Evolutionary conservation across 1,140 invertebrate genomes (phyloP).

Genomic region (Linepithema humile): DNA sequence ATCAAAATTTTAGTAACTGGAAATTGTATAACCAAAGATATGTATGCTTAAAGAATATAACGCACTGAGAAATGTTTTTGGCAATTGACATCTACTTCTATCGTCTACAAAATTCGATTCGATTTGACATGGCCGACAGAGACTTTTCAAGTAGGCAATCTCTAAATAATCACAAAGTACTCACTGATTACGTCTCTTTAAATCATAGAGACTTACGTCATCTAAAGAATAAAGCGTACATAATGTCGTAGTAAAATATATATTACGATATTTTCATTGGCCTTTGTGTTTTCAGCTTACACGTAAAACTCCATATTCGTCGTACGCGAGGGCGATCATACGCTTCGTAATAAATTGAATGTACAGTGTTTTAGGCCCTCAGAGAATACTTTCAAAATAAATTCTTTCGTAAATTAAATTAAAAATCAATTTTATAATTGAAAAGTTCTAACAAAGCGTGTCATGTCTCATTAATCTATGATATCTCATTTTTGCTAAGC

Average conservation of each 20-base stretch:
- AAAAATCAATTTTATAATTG: background rate
- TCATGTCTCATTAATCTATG: too few relatives aligned
- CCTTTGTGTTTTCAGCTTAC: conserved; percentile 9
- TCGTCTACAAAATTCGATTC: background rate
- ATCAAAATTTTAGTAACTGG: background rate
- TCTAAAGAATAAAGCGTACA: conserved; percentile 9
- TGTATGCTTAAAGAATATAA: background rate
- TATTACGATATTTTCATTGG: conserved; percentile 36
- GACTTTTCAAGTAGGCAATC: background rate
- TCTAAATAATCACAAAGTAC: background rate
- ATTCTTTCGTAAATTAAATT: background rate
- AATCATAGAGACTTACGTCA: background rate
- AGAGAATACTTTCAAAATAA: conserved; percentile 7
- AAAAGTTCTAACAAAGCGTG: background rate
- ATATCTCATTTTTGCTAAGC: background rate
- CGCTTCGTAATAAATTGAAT: background rate
- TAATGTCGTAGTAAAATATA: conserved; percentile 49
- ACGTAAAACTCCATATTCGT: background rate
- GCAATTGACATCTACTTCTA: background rate
- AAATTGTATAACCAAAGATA: too few relatives aligned
- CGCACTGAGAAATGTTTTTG: background rate
- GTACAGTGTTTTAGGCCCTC: background rate
- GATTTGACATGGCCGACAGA: background rate
- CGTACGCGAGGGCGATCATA: background rate
- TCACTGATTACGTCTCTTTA: background rate